Evolutionary conservation across 2,888 invertebrate species (phyloP).

Genomic region (Trypoxylon attenuatum): DNA sequence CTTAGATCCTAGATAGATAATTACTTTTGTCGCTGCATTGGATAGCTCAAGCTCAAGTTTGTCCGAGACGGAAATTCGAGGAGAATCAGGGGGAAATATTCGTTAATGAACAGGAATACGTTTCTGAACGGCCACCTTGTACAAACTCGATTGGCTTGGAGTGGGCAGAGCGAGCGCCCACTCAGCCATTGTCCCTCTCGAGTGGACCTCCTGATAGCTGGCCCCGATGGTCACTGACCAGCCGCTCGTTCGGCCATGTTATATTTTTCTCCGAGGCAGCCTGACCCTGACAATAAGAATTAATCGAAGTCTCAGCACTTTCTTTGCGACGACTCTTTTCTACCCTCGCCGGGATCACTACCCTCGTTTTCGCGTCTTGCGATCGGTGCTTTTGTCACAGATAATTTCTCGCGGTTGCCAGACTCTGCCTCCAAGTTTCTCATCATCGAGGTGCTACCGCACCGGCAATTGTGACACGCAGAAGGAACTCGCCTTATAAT

Average conservation of each 20-base stretch:
- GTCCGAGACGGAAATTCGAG: background rate
- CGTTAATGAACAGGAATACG: slow-evolving; percentile 3
- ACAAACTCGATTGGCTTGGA: slow-evolving; percentile 41
- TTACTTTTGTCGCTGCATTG: too few species aligned
- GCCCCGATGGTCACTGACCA: slow-evolving; percentile 46
- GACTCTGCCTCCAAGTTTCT: background rate
- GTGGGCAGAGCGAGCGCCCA: slow-evolving; percentile 50
- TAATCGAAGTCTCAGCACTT: slow-evolving; percentile 62
- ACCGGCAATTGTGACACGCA: slow-evolving; percentile 20
- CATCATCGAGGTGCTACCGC: slow-evolving; percentile 26
- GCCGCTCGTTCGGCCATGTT: slow-evolving; percentile 51
- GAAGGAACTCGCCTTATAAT: slow-evolving; percentile 28
- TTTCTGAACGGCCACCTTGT: slow-evolving; percentile 35
- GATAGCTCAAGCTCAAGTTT: too few species aligned
- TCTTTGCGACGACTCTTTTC: slow-evolving; percentile 24
- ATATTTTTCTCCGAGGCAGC: slow-evolving; percentile 52
- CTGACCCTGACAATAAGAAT: slow-evolving; percentile 67
- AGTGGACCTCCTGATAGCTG: slow-evolving; percentile 59
- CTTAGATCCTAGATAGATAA: too few species aligned
- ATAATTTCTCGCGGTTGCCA: slow-evolving; percentile 33
- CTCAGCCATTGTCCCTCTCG: slow-evolving; percentile 58
- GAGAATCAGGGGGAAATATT: background rate
- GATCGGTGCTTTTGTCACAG: slow-evolving; percentile 15
- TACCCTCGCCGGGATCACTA: background rate
- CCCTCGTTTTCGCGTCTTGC: slow-evolving; percentile 6